Evolutionary conservation across 2,113 vertebrate species (phyloP).

Genomic region (Oriolus oriolus): DNA sequence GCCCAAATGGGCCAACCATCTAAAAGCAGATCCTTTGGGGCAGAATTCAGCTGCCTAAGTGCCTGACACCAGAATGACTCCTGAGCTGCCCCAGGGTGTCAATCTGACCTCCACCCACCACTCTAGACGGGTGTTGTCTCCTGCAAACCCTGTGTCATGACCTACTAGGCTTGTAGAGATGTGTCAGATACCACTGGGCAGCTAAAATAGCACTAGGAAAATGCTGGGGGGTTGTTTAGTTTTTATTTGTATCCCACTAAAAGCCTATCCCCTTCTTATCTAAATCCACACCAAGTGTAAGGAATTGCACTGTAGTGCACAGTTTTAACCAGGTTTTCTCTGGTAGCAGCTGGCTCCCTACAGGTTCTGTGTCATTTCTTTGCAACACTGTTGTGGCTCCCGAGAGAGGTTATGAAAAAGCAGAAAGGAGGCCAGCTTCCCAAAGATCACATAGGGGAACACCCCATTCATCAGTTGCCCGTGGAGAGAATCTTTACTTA

Average conservation of each 20-base stretch:
- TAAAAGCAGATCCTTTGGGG: not conserved
- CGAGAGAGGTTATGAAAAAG: not conserved
- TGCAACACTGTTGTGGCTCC: not conserved
- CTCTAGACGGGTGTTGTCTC: not conserved
- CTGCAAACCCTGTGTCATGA: not conserved
- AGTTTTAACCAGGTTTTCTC: not conserved
- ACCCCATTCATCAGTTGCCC: not conserved
- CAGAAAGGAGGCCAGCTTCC: not conserved
- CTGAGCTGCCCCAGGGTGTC: not conserved
- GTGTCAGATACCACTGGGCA: not conserved
- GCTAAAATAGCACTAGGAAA: not conserved
- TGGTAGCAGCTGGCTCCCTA: not conserved
- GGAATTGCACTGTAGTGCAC: not conserved
- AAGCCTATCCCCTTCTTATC: not conserved
- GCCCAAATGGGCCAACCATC: not conserved
- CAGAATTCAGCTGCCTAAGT: not conserved
- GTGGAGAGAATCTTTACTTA: conserved; percentile 27
- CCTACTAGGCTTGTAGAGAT: not conserved
- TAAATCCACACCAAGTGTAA: not conserved
- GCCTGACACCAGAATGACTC: not conserved
- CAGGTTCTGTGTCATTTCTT: not conserved
- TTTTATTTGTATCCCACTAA: not conserved
- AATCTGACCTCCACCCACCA: not conserved
- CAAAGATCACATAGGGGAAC: not conserved
- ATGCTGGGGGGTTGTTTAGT: not conserved